Base-by-base conservation (phyloP, 2,888 invertebrate species). In the Trichogramma evanescens region DNA sequence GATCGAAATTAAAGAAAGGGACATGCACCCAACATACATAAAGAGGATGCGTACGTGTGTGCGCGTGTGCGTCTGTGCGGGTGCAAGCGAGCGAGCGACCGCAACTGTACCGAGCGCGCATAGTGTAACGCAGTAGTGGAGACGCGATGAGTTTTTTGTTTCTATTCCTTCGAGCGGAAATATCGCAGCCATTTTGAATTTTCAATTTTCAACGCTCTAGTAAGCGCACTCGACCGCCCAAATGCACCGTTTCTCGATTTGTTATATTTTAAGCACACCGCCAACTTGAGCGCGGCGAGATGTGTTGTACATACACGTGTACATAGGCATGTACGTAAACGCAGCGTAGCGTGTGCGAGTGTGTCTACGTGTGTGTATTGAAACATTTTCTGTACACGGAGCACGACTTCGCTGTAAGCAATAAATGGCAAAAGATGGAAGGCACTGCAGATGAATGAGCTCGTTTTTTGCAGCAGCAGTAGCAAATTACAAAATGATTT, bases 201-300 rank as follows among this genome's bases (percentile, higher is more conserved):
- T 77, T 77, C 77, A 77, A 77, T 77, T 76, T 76, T 77, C 77
- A 77, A 77, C 77, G 77, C 77, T 77, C 77, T 77, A 77, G 77
- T 77, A 77, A 76, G 71, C 73, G 67, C 72, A 68, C 69, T 69
- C 71, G 67, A 67, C 69, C 63, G 56, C 54, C 59, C 54, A 45
- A 65, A 65, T 59, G 53, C 58, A 64, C 26, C 26, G 26, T 26
- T 26, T 26, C 26, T 26, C 26, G 26, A 26, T 26, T 26, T 26
- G 26, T 26, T 26, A 26, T 26, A 26, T 26, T 26, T 26, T 26
- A 26, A 26, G 26, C 3, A 26, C 26, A 26, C 26, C 26, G 26
- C 26, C 26, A 26, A 2, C 26, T 26, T 26, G 26, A 26, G 26
- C 26, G 3, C 26, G 26, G 26, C 26, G 26, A 49, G 38, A 40